Evolutionary conservation across 2,113 vertebrate genomes (phyloP), one percentile per base, ranked within the genome.

Genomic region (Centropus unirufus): DNA sequence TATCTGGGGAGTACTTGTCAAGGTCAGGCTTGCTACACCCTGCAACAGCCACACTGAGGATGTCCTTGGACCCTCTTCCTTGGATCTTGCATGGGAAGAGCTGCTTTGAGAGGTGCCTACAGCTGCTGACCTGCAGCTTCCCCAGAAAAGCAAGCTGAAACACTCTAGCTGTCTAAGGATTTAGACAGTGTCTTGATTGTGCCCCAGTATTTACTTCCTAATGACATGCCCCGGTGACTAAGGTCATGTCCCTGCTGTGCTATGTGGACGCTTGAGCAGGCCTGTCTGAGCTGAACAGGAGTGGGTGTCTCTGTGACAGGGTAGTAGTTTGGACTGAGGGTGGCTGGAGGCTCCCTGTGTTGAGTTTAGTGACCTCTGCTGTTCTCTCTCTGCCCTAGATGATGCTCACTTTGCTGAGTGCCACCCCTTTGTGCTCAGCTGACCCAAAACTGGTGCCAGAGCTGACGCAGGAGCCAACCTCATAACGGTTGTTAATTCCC

Each of bases 81-180:
- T 34, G 30, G 11, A 11, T 34, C 68, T 75, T 80, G 34, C 39
- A 20, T 47, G 23, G n/a, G 14, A 80, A 83, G 40, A 63, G 27
- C 16, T 0, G 0, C 34, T 90, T 47, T 0, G 3, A 93, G 87
- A 91, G 19, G 3, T 47, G 8, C 47, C 47, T 44, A 42, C 1
- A 9, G 42, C 54, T 79, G 21, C 49, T 0, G 0, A 39, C 21
- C 9, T 68, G 17, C 74, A 0, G 1, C 44, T 81, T 93, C 57
- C 44, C 36, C 40, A 46, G 61, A 92, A 75, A 62, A 81, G 21
- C 1, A 3, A 19, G 34, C 49, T 78, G 75, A 70, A 93, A 55
- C 0, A 6, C 34, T 73, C 18, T 39, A 42, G n/a, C n/a, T 64
- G n/a, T 58, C 55, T 73, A 40, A 83, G 57, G 75, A 88, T 63